These are phyloP conservation scores for Pseudolaguvia tuberculata DNA, from an alignment of 2,113 vertebrate genomes.

Conservation along the genomic window DNA sequence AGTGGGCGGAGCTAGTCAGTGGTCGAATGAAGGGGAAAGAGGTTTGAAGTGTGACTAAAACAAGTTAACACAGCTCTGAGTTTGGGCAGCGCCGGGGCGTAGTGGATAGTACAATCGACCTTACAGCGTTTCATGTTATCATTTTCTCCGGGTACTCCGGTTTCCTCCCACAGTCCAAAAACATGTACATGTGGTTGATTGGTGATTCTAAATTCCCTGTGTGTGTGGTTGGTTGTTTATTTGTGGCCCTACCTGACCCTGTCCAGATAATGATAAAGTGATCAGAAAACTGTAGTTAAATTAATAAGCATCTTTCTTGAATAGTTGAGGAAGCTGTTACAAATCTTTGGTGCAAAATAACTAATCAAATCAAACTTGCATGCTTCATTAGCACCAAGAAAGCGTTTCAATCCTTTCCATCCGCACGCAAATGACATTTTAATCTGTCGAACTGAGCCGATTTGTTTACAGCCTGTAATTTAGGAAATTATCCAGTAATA, in stretches of 20 bases:
- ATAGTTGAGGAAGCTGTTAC: background rate
- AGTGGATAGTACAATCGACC: no score
- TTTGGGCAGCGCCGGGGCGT: no score
- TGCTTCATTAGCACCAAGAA: background rate
- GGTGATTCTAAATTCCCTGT: no score
- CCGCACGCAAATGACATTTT: background rate
- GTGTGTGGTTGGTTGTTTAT: no score
- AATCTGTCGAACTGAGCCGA: background rate
- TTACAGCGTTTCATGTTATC: no score
- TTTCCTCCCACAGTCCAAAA: no score
- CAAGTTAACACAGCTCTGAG: no score
- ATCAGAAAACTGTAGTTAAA: background rate
- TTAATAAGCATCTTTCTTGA: background rate
- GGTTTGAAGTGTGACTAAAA: background rate
- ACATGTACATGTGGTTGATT: no score
- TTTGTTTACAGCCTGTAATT: background rate
- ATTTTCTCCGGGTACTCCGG: no score
- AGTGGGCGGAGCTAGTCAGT: background rate
- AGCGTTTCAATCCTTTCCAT: background rate
- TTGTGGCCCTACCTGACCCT: no score
- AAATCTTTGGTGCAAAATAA: no score
- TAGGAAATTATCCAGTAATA: background rate
- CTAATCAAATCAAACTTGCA: background rate
- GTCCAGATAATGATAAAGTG: background rate
- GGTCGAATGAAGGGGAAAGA: background rate